Evolutionary conservation across 2,888 invertebrate genomes (phyloP).

Genomic region (Protonemura montana): DNA sequence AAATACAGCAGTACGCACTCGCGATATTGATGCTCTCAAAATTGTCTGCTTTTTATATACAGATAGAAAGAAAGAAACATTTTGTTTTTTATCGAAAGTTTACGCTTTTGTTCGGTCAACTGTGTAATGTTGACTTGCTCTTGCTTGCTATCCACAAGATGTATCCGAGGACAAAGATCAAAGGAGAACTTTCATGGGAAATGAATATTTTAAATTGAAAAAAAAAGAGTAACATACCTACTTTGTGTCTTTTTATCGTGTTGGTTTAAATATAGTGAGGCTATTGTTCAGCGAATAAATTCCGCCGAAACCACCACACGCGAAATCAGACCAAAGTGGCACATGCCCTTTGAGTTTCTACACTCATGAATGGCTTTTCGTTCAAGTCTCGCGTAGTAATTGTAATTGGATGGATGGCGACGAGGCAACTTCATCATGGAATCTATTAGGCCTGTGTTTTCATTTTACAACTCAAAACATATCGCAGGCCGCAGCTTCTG

Average conservation of each 20-base stretch:
- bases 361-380: background rate
- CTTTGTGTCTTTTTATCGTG: conserved; percentile 24
- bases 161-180: conserved; percentile 31
- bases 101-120: conserved; percentile 24
- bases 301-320: background rate
- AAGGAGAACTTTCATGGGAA: conserved; percentile 34
- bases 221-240: conserved; percentile 36
- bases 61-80: background rate
- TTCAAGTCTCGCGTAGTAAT: background rate
- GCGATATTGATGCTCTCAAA: background rate
- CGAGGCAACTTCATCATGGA: background rate
- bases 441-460: background rate
- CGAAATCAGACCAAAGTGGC: background rate
- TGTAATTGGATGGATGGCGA: background rate
- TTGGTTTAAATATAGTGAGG: background rate
- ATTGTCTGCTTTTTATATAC: conserved; percentile 13
- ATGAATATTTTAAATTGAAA: conserved; percentile 44
- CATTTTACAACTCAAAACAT: background rate
- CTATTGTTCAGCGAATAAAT: background rate
- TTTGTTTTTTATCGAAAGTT: conserved; percentile 28
- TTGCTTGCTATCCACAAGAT: conserved; percentile 28
- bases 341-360: background rate
- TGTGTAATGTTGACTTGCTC: conserved; percentile 42
- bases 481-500: background rate
- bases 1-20: background rate